Evolutionary conservation across 2,888 invertebrate genomes (phyloP).

Genomic region (Tetragonula carbonaria): DNA sequence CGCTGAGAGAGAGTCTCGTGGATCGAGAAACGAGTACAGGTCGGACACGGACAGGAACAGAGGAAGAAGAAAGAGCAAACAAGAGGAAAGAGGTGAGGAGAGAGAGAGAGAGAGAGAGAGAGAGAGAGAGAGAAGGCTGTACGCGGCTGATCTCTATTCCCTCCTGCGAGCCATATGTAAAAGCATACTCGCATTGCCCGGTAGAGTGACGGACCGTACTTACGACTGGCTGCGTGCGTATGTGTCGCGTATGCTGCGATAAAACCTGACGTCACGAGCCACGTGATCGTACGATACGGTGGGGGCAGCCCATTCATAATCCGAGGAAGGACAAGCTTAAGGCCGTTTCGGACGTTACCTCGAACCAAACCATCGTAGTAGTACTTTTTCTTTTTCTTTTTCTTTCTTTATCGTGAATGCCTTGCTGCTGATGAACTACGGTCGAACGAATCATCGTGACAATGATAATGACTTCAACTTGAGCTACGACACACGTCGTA

Average conservation of each 20-base stretch:
- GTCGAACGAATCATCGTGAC: conserved; percentile 15
- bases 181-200: conserved; percentile 50
- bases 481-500: conserved; percentile 10
- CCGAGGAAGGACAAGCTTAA: conserved; percentile 81
- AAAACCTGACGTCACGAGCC: conserved; percentile 71
- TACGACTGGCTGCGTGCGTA: conserved; percentile 45
- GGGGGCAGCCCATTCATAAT: conserved; percentile 80
- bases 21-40: not conserved
- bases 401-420: conserved; percentile 25
- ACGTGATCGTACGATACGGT: conserved; percentile 73
- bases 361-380: conserved; percentile 57
- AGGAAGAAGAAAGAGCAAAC: not conserved
- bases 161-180: conserved; percentile 59
- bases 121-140: not conserved
- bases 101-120: not conserved
- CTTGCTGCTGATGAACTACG: not conserved
- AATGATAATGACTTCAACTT: not conserved
- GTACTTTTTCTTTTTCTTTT: conserved; percentile 7
- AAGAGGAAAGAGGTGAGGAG: not conserved
- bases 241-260: conserved; percentile 66
- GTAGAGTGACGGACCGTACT: conserved; percentile 45
- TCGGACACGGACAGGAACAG: conserved; percentile 8
- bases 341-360: conserved; percentile 76
- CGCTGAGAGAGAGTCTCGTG: conserved; percentile 12
- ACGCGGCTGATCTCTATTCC: not conserved